These are phyloP conservation scores for Bombyx huttoni DNA, from an alignment of 2,888 invertebrate genomes.

Conservation along the genomic window DNA sequence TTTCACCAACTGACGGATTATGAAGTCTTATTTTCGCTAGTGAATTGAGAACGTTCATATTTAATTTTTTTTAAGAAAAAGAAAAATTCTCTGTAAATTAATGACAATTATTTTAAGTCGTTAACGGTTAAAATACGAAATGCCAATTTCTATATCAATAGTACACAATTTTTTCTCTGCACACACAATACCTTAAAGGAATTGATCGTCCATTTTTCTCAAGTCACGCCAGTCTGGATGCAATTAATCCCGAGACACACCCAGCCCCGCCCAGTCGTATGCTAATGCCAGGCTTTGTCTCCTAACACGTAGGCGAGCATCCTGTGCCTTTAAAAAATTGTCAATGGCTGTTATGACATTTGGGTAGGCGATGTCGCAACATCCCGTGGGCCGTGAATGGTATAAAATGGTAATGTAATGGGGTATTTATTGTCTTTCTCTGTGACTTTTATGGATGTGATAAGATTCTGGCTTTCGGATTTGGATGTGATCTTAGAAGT, in stretches of 20 bases:
- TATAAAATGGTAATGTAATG: conserved; percentile 1
- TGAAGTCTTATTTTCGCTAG: no score
- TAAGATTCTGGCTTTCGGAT: neutral
- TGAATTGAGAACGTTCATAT: no score
- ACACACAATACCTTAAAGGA: neutral
- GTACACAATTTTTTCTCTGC: no score
- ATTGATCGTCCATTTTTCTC: neutral
- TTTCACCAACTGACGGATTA: no score
- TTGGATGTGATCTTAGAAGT: neutral
- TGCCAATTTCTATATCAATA: no score
- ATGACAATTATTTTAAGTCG: no score
- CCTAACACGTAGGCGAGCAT: conserved; percentile 50
- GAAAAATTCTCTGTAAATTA: no score
- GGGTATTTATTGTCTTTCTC: neutral
- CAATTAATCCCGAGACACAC: conserved; percentile 49
- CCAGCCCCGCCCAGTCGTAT: conserved; percentile 39
- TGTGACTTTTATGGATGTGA: neutral
- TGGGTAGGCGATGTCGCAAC: conserved; percentile 25
- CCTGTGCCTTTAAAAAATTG: conserved; percentile 37
- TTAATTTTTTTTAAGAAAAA: no score
- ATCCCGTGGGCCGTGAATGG: conserved; percentile 12
- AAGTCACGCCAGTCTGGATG: conserved; percentile 33
- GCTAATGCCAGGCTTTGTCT: conserved; percentile 50
- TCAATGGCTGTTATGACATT: conserved; percentile 44
- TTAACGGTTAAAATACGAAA: no score